A percentile compares a stretch with the other conserved stretches of the same genome.
Evolutionary conservation across 2,888 invertebrate genomes (phyloP).

Genomic region (Agriopis marginaria): DNA sequence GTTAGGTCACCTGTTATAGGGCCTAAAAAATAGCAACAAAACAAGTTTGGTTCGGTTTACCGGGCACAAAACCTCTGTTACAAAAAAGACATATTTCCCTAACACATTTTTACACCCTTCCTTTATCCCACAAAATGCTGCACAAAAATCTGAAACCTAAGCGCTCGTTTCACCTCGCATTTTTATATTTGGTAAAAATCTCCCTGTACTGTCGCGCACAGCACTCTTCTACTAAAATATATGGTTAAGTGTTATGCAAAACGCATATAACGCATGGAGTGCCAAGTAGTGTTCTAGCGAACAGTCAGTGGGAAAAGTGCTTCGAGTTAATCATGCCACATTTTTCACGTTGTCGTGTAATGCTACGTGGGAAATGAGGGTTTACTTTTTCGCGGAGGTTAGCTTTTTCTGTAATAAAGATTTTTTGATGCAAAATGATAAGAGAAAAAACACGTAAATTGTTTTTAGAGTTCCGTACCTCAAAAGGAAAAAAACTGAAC

Average conservation of each 20-base stretch:
- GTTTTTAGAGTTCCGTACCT: too few species aligned
- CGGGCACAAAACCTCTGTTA: constrained; percentile 12
- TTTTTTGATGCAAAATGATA: too few species aligned
- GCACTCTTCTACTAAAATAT: constrained; percentile 58
- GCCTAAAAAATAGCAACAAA: not conserved
- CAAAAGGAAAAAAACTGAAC: too few species aligned
- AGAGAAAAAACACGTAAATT: too few species aligned
- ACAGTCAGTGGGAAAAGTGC: constrained; percentile 53
- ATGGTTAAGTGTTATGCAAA: constrained; percentile 67
- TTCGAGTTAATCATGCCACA: constrained; percentile 36
- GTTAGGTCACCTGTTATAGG: not conserved
- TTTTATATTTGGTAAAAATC: constrained; percentile 49
- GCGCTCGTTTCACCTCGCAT: constrained; percentile 24
- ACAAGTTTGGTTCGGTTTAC: not conserved
- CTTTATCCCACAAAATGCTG: constrained; percentile 27
- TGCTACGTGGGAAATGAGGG: constrained; percentile 10
- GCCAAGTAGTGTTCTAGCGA: constrained; percentile 64
- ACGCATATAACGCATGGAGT: constrained; percentile 66
- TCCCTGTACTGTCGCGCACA: constrained; percentile 49
- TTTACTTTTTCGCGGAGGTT: constrained; percentile 13
- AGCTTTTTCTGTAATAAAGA: too few species aligned
- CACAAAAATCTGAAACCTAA: constrained; percentile 33
- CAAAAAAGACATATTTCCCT: constrained; percentile 20
- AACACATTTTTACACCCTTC: constrained; percentile 19
- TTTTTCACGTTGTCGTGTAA: constrained; percentile 27